phyloP scores from a whole-genome alignment of 2,888 invertebrate species.

The Odontomyia ornata region DNA sequence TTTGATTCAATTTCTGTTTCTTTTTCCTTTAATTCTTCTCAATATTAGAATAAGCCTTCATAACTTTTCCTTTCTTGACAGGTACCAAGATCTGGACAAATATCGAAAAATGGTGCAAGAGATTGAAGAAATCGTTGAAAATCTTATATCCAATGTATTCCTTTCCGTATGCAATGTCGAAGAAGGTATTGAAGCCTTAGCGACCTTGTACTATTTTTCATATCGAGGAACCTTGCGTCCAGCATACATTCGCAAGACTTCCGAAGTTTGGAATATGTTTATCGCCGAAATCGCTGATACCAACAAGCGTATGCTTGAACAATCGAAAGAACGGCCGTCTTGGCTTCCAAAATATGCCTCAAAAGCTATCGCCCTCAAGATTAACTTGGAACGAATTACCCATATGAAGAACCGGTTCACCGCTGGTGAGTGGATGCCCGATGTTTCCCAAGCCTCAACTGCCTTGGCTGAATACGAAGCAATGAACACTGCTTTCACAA shows the following conservation, averaged over 20 bases:
- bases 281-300: conserved; percentile 77
- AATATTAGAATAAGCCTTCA: no score
- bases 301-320: conserved; percentile 74
- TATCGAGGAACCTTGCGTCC: conserved; percentile 76
- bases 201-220: conserved; percentile 80
- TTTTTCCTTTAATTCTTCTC: no score
- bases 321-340: conserved; percentile 70
- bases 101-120: conserved; percentile 67
- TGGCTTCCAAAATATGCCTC: conserved; percentile 79
- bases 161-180: conserved; percentile 81
- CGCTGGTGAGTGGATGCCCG: conserved; percentile 80
- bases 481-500: conserved; percentile 56
- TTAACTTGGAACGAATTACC: conserved; percentile 72
- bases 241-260: conserved; percentile 75
- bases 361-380: conserved; percentile 72
- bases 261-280: conserved; percentile 77
- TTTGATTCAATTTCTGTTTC: no score
- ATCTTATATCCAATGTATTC: conserved; percentile 81
- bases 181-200: conserved; percentile 81
- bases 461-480: conserved; percentile 65
- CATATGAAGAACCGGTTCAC: conserved; percentile 73
- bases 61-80: no score
- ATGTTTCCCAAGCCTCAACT: conserved; percentile 76
- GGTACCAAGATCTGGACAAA: conserved; percentile 56
- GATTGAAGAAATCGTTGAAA: conserved; percentile 81